phyloP scores from a whole-genome alignment of 2,797 vertebrate genomes.

The Enoplosus armatus region DNA sequence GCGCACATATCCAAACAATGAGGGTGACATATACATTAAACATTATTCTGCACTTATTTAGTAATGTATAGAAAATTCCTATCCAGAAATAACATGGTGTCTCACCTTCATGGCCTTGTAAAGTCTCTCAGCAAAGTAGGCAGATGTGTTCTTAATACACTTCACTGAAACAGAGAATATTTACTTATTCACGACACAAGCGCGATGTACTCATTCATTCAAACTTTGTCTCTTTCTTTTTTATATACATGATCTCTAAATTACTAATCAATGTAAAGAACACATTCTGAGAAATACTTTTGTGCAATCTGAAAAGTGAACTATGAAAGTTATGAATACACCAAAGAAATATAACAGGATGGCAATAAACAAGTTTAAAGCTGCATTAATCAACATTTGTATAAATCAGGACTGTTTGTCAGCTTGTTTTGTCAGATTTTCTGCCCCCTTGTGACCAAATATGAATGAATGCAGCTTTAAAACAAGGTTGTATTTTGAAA shows the following conservation, averaged over 20 bases:
- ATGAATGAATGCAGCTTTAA: constrained; percentile 45
- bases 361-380: constrained; percentile 31
- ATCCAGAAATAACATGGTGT: neutral
- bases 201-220: neutral
- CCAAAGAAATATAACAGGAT: neutral
- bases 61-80: neutral
- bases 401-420: neutral
- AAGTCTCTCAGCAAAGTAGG: constrained; percentile 96
- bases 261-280: neutral
- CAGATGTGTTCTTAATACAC: constrained; percentile 94
- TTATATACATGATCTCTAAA: neutral
- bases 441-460: constrained; percentile 19
- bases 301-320: neutral
- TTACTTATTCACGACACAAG: neutral
- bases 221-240: neutral
- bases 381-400: constrained; percentile 37
- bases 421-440: neutral
- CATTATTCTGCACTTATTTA: neutral
- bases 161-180: constrained; percentile 88
- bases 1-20: constrained; percentile 1
- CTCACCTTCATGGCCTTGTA: constrained; percentile 97
- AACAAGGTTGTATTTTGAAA: neutral
- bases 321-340: neutral
- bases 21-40: neutral
- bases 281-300: constrained; percentile 1